Base-by-base conservation (phyloP, 1,140 invertebrate genomes). In the Anastatus disparis region DNA sequence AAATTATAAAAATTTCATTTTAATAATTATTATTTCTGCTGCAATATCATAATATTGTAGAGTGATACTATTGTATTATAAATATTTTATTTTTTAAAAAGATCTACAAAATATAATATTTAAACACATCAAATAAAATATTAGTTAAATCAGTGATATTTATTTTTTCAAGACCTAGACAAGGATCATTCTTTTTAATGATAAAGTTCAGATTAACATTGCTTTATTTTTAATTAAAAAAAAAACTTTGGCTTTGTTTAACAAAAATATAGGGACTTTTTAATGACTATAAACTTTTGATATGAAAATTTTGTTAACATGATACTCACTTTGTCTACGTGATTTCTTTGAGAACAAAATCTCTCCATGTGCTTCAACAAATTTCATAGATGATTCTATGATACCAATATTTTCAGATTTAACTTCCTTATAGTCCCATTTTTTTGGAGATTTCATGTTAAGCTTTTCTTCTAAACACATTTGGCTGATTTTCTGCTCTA, bases 391-490 rank as follows among this genome's bases (percentile, higher is more conserved):
- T n/a, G 55, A 68, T n/a, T 58, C 27, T 24, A 29, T 12, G 3
- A 12, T 1, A 22, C 12, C 17, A 17, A 59, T 20, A 22, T 50
- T 17, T 46, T 52, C 68, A 52, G 56, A 52, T 61, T 42, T 59
- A 69, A 15, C 66, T 73, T 77, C 53, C 17, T 62, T 52, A 10
- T 15, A 38, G 35, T 77, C 72, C 55, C 27, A 68, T 70, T 74
- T 72, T 63, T 69, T 68, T 7, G 48, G 55, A 70, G 44, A 72
- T 70, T 71, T 35, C 7, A 29, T 15, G 1, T 70, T 69, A 52
- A 70, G 67, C 72, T 75, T 71, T 69, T 79, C 76, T 63, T 79
- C 71, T 73, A 77, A 75, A 73, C 74, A 74, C 68, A 75, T 75
- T 68, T 76, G 76, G 71, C 75, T 76, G 70, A 80, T 78, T 62